Evolutionary conservation across 2,113 vertebrate genomes (phyloP), one percentile per base, ranked within the genome.

Genomic region (Sciurus niger): DNA sequence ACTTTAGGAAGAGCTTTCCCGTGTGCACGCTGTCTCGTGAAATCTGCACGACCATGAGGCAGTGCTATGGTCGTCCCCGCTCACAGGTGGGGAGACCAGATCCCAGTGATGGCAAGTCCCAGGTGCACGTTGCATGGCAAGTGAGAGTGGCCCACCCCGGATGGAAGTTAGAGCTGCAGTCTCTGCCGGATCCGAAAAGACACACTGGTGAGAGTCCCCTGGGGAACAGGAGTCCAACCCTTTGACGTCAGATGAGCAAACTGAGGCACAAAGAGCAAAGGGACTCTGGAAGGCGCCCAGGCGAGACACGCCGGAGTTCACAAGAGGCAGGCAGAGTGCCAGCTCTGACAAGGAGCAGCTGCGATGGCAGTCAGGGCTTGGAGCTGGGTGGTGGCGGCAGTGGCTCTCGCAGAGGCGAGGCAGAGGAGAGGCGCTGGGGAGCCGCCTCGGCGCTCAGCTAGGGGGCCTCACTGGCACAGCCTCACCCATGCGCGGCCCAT

Each of bases 111-210:
- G 6, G 60, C 16, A 40, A 67, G 16, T 40, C 70, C 32, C 48
- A 16, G n/a, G 63, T 4, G 28, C 55, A 83, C 8, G n/a, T 34
- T 60, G 40, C 37, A 0, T 0, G 11, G 8, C 0, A 0, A 12
- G 4, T 8, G 84, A 24, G 2, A 30, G 1, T 4, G 17, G 46
- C 10, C 40, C 25, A 53, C 10, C 40, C 25, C 67, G 80, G 40
- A 3, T 28, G 51, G 20, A 58, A 8, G 58, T 37, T 43, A 37
- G 55, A 37, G 76, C 53, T 22, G 18, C 58, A 2, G 8, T 2
- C 1, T 32, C 60, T 13, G 7, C 2, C 6, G 25, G 22, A 37
- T 37, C 34, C 4, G 10, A 4, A 22, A 5, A 87, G 68, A 67
- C 4, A 18, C 40, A 4, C 3, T 0, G 48, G 2, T 1, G 24